phyloP scores from a whole-genome alignment of 2,888 invertebrate species.

The Bombyx huttoni region DNA sequence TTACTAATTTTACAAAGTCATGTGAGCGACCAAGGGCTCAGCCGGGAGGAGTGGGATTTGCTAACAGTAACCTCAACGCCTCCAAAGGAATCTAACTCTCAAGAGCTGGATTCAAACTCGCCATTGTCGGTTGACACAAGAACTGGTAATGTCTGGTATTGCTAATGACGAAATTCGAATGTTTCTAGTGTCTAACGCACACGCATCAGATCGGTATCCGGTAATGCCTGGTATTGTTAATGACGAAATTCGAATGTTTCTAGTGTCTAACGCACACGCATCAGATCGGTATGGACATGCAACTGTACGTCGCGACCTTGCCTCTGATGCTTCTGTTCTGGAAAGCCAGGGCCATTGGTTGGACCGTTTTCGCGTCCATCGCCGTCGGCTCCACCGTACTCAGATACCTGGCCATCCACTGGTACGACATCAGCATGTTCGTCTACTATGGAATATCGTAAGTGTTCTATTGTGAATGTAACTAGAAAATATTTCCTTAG shows the following conservation, averaged over 20 bases:
- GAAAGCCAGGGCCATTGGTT: conserved; percentile 44
- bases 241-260: conserved; percentile 9
- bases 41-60: no score
- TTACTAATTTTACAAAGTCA: no score
- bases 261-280: conserved; percentile 74
- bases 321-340: conserved; percentile 62
- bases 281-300: conserved; percentile 73
- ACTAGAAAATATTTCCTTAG: not conserved
- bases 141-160: no score
- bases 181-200: conserved; percentile 68
- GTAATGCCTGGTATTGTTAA: conserved; percentile 1
- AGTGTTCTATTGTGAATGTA: conserved; percentile 31
- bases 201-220: conserved; percentile 73
- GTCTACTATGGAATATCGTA: conserved; percentile 71
- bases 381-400: conserved; percentile 56
- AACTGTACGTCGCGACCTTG: conserved; percentile 63
- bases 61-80: no score
- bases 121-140: no score
- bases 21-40: no score
- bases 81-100: no score
- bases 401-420: conserved; percentile 53
- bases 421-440: conserved; percentile 67
- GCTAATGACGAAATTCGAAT: conserved; percentile 1
- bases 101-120: no score
- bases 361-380: conserved; percentile 33